Conservation (phyloP, 2,797 vertebrate genomes). For the Coracias cyanogaster region DNA sequence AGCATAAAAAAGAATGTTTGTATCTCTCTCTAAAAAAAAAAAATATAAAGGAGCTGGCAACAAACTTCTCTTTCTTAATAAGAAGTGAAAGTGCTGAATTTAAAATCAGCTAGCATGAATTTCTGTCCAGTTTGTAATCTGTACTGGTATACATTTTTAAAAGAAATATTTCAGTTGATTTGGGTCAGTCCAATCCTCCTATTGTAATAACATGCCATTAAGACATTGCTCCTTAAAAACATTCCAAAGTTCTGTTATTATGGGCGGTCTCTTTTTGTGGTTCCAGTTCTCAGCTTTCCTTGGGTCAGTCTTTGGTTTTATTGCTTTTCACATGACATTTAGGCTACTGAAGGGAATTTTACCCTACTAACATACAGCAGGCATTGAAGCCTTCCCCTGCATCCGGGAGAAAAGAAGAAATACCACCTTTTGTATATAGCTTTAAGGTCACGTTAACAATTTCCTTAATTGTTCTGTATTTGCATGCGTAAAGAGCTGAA, state of each 20-base stretch:
- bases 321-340: neutral
- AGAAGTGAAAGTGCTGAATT: neutral
- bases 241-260: neutral
- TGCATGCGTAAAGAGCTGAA: neutral
- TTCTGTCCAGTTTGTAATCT: neutral
- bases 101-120: neutral
- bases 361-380: neutral
- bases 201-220: neutral
- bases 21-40: neutral
- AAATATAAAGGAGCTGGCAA: neutral
- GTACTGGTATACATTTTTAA: neutral
- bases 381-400: neutral
- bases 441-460: neutral
- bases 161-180: fast-evolving
- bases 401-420: neutral
- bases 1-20: neutral
- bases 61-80: neutral
- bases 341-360: neutral
- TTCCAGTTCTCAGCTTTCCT: neutral
- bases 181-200: neutral
- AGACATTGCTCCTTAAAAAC: neutral
- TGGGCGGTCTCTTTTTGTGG: neutral
- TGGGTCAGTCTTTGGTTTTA: neutral
- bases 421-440: neutral
- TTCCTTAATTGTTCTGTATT: neutral